Base-by-base conservation (phyloP, 1,140 invertebrate species). In the Hyles vespertilio region DNA sequence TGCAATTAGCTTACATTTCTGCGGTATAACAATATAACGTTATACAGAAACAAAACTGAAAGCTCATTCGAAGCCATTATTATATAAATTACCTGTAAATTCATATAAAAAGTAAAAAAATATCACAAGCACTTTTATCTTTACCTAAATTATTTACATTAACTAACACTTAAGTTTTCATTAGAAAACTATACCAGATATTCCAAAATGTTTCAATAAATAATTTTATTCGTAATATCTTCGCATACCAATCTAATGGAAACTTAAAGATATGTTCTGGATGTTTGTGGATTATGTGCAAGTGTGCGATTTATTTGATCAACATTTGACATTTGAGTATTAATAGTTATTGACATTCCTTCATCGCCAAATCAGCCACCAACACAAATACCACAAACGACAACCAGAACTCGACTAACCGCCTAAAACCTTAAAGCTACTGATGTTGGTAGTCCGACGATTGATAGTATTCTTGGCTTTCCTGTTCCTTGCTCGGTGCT, bases 391-490 rank as follows among this genome's bases (percentile, higher is more conserved):
- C 5, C 7, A 5, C 36, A 40, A 40, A 40, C 22, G 8, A 40
- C 36, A 10, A 40, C 11, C 51, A 63, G 45, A 61, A 63, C 53
- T 51, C 7, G 34, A 40, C 36, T 53, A 56, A 45, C n/a, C 60
- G 63, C 63, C 69, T 69, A 72, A 72, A 70, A 70, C 67, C 67
- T 70, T 67, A 67, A 56, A 56, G 81, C 67, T 82, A 83, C 77
- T 88, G 72, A 72, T 84, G 84, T 59, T 86, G 79, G 70, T 72
- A 85, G 63, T 86, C 78, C 80, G 81, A 78, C 71, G 80, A 77
- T 43, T 50, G 59, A 59, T 83, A 86, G 61, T 83, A 86, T 32
- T 85, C 79, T 44, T 79, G 78, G 69, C 62, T 71, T 59, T 65
- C 69, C 40, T 74, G 67, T 46, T 77, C 70, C 40, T 69, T 63